Evolutionary conservation across 2,888 invertebrate genomes (phyloP), one percentile per base, ranked within the genome.

Genomic region (Amitus sp.): DNA sequence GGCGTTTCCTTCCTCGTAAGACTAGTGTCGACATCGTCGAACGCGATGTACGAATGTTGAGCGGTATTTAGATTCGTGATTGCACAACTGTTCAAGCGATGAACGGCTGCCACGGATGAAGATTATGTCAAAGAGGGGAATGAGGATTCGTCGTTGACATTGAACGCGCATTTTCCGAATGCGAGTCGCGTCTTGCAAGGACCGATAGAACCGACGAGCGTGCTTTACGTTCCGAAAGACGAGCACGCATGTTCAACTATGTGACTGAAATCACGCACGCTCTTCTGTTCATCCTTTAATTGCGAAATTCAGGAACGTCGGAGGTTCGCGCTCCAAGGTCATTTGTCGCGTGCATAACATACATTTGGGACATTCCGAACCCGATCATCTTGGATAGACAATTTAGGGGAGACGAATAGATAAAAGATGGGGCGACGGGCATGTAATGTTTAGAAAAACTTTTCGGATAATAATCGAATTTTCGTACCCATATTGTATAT

Each of bases 161-260:
- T 78, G 78, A 73, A 69, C 66, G 62, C 43, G 50, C 51, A 69
- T 76, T 76, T 78, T 76, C 69, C 73, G 75, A 74, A 78, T 75
- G 73, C 77, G 64, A 27, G 59, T 61, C 69, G 71, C 74, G 75
- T 74, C 47, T 48, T 23, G 43, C 47, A 54, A 55, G 61, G 39
- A 61, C 45, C 62, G 65, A 59, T 51, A 47, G 54, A 51, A 37
- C 54, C 43, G 39, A 40, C 47, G 50, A 39, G 42, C 15, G 18
- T 17, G 39, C 7, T 17, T 5, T 13, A 34, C 10, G 34, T 43
- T 57, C 54, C 34, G 15, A 43, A 47, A 46, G 42, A 6, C 42
- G 19, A 47, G 27, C 30, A 19, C 45, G 28, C 57, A 40, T 23
- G 53, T 23, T 23, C 49, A 48, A 20, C 20, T 57, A 54, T 58